Evolutionary conservation across 2,888 invertebrate species (phyloP), one percentile per base, ranked within the genome.

Genomic region (Cephalotes varians): DNA sequence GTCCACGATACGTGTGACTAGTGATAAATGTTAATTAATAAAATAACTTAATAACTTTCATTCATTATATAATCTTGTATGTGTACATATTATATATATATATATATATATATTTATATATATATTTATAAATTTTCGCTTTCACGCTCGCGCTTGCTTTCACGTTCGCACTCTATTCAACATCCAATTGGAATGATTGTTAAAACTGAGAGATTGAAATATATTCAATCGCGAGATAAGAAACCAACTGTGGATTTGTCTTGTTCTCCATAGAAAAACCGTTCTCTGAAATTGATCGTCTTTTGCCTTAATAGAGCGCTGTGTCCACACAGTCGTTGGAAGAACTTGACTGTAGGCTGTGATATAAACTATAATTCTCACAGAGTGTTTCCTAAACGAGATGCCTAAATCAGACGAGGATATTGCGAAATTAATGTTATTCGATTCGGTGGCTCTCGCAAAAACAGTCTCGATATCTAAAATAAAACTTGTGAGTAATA

Each of bases 1-100:
- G 91, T 91, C 90, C 92, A 92, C 90, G 73, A 91, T 91, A 87
- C 80, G 65, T 91, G 92, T 94, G 94, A 94, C 94, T 94, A 94
- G 93, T 91, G 92, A 92, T 92, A 93, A 92, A 92, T 90, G 86
- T 92, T 92, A 90, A 84, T 90, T 89, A 51, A 69, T 88, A 91
- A 92, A 92, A 93, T 93, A 93, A 93, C 89, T 92, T 93, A 92
- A 92, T 88, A 91, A 88, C 88, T 88, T 88, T 90, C 81, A 79
- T 83, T 91, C 84, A 72, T 74, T 83, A 85, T 88, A 86, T 71
- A 86, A 69, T 74, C 85, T 74, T 83, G 81, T 88, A 73, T 84
- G 71, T 82, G 83, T 89, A 80, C 80, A 81, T 82, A 87, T 81
- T 82, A 79, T 88, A 73, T 83, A 65, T 81, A 84, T 89, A 79